phyloP scores from a whole-genome alignment of 2,888 invertebrate species.

The Acanthococcus lagerstroemiae region DNA sequence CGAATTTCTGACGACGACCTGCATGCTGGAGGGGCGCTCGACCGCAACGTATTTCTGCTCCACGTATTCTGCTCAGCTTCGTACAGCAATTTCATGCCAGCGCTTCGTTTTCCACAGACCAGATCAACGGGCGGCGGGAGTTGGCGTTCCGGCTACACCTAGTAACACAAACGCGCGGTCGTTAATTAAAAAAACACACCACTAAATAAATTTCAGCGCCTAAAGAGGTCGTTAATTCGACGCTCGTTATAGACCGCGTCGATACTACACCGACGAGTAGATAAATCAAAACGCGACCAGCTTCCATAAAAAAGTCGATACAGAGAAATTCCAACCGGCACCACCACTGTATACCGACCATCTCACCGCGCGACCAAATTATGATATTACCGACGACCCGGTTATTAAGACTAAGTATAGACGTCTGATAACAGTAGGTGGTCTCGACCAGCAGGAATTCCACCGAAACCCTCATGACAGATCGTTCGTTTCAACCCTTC shows the following conservation, averaged over 20 bases:
- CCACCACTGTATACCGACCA: not conserved
- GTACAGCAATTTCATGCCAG: conserved; percentile 22
- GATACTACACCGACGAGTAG: too few species aligned
- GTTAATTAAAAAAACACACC: not conserved
- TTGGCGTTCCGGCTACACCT: too few species aligned
- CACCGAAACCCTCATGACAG: not conserved
- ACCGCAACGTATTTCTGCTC: conserved; percentile 15
- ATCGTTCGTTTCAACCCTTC: conserved; percentile 4
- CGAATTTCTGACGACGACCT: not conserved
- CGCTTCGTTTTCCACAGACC: conserved; percentile 4
- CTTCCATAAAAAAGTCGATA: not conserved
- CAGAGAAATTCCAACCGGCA: not conserved
- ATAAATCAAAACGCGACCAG: not conserved
- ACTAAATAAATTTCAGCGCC: not conserved
- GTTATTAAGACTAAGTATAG: conserved; percentile 2
- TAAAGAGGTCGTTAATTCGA: too few species aligned
- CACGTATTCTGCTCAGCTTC: conserved; percentile 6
- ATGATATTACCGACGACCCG: not conserved
- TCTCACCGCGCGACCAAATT: not conserved
- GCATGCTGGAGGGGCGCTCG: conserved; percentile 6
- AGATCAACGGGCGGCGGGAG: not conserved
- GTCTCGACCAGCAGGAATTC: conserved; percentile 17
- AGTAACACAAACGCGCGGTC: not conserved
- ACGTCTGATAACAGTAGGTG: conserved; percentile 14
- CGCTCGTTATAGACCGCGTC: too few species aligned